Percentiles rank a stretch among this genome's conserved stretches.
Conservation (phyloP, 1,140 invertebrate species). For the Drosophila ogumai region DNA sequence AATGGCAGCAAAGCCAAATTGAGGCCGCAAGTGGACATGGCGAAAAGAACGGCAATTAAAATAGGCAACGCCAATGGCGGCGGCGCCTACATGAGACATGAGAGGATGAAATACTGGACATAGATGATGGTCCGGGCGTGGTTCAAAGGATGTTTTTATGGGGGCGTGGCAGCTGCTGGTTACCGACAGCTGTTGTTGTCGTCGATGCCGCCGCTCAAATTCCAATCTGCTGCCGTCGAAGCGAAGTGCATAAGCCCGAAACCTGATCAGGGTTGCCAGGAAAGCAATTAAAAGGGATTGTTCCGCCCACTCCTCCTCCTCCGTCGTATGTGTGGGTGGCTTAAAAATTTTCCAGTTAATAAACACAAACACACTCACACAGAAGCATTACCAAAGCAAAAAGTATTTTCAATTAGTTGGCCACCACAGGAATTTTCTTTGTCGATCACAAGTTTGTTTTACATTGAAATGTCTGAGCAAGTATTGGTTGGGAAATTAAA, state of each 20-base stretch:
- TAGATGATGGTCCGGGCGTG: conserved; percentile 54
- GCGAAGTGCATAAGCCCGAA: conserved; percentile 30
- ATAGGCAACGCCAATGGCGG: conserved; percentile 21
- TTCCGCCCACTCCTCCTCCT: not conserved
- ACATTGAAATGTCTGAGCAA: conserved; percentile 1
- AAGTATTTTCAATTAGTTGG: conserved; percentile 33
- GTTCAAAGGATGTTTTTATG: not conserved
- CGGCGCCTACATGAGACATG: conserved; percentile 31
- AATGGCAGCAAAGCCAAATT: conserved; percentile 48
- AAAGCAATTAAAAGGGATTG: conserved; percentile 40
- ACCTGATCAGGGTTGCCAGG: conserved; percentile 19
- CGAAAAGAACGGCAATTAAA: conserved; percentile 66
- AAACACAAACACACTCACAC: not conserved
- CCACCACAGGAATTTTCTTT: not conserved
- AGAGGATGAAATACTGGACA: conserved; percentile 26
- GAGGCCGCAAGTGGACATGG: conserved; percentile 21
- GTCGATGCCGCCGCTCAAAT: conserved; percentile 28
- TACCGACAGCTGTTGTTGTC: conserved; percentile 41
- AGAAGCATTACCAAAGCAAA: conserved; percentile 1
- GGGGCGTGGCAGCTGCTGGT: conserved; percentile 7
- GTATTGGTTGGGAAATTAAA: conserved; percentile 1
- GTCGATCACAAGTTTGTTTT: conserved; percentile 3
- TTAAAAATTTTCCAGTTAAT: conserved; percentile 13
- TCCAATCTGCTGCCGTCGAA: conserved; percentile 40
- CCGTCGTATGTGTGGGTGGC: not conserved